Conservation (phyloP, 2,113 vertebrate species). For the Poeciliopsis occidentalis region DNA sequence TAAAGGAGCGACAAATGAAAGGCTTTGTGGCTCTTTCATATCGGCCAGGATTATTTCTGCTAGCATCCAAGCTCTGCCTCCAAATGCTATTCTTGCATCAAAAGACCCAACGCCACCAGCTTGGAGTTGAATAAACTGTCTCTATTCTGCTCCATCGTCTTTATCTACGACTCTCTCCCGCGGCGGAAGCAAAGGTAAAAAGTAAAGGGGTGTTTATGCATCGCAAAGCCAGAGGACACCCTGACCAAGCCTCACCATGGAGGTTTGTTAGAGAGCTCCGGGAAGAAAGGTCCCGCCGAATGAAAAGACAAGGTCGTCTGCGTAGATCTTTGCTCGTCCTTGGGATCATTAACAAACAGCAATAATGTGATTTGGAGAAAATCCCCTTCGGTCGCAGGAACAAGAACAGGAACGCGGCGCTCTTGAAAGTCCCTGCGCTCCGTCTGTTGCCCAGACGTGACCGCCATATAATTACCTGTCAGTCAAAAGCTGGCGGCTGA, state of each 20-base stretch:
- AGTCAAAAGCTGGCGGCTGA: conserved; percentile 56
- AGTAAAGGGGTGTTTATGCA: too few species aligned
- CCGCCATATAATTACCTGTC: conserved; percentile 58
- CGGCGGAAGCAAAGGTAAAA: too few species aligned
- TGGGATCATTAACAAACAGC: conserved; percentile 50
- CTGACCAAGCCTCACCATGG: background rate
- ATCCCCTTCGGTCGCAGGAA: conserved; percentile 48
- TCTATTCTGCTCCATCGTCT: background rate
- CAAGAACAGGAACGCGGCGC: conserved; percentile 37
- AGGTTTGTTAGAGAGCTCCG: background rate
- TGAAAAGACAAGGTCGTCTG: conserved; percentile 22
- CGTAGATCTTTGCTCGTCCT: conserved; percentile 28
- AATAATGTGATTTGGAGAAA: conserved; percentile 61
- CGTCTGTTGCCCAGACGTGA: conserved; percentile 32
- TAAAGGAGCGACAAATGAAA: background rate
- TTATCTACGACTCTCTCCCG: background rate
- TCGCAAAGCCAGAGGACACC: too few species aligned
- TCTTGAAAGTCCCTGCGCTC: conserved; percentile 35
- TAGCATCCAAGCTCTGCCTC: conserved; percentile 7
- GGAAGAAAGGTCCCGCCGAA: background rate
- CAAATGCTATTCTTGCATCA: conserved; percentile 14
- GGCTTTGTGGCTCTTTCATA: background rate
- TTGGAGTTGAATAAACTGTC: background rate
- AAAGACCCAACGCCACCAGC: conserved; percentile 12
- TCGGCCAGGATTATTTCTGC: conserved; percentile 15